phyloP scores from a whole-genome alignment of 1,140 invertebrate genomes.

The Trinorchestia longiramus region DNA sequence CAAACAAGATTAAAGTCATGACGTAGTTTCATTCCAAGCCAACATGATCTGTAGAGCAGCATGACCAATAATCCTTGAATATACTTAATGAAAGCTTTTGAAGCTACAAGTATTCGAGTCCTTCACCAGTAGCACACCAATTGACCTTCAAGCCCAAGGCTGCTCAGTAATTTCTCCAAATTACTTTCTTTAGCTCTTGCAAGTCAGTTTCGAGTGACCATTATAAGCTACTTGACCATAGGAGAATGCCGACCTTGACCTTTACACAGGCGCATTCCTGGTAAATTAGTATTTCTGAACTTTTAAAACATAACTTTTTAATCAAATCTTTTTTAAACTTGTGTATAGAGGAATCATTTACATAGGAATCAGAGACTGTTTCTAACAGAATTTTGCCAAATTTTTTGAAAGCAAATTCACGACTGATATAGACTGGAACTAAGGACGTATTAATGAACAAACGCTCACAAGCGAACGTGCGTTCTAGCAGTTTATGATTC shows the following conservation, averaged over 20 bases:
- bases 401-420: neutral
- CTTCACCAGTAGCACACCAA: neutral
- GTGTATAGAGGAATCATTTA: no score
- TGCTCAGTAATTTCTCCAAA: slow-evolving; percentile 8
- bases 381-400: neutral
- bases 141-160: neutral
- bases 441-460: neutral
- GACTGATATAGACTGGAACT: neutral
- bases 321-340: neutral
- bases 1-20: neutral
- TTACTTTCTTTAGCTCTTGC: neutral
- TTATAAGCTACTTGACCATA: neutral
- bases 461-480: neutral
- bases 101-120: neutral
- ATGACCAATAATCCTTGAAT: neutral
- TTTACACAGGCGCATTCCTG: neutral
- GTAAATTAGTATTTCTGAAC: neutral
- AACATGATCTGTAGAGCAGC: neutral
- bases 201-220: neutral
- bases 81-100: neutral
- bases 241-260: neutral
- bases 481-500: neutral
- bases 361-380: neutral
- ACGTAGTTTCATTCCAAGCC: neutral
- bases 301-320: neutral